phyloP scores from a whole-genome alignment of 2,113 vertebrate species.

The Archocentrus centrarchus region DNA sequence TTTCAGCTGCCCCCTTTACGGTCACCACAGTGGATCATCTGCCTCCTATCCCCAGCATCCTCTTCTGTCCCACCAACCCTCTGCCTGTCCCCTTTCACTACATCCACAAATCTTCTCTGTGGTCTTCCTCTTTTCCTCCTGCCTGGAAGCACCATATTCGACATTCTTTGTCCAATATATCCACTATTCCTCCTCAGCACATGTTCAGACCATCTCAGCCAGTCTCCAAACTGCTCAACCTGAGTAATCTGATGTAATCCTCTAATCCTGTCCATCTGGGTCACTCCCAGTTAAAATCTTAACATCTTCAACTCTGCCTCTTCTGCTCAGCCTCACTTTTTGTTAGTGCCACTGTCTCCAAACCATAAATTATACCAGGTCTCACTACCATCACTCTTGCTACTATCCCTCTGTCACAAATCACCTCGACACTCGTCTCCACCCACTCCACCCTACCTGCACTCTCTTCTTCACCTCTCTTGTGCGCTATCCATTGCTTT shows the following conservation, averaged over 20 bases:
- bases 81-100: background rate
- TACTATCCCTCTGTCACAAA: too few species aligned
- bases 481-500: too few species aligned
- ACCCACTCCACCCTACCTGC: too few species aligned
- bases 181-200: background rate
- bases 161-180: background rate
- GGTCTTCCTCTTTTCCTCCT: background rate
- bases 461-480: too few species aligned
- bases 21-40: background rate
- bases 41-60: background rate
- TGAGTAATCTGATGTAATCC: background rate
- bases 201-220: too few species aligned
- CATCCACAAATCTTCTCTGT: background rate
- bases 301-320: background rate
- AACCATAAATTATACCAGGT: too few species aligned
- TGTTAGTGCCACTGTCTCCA: background rate
- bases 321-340: background rate
- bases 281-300: background rate
- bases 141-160: background rate
- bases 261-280: background rate
- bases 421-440: too few species aligned
- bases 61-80: background rate
- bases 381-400: too few species aligned
- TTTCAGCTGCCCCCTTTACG: background rate
- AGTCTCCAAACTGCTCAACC: background rate